phyloP scores from a whole-genome alignment of 2,888 invertebrate species.

The Alcis repandata region DNA sequence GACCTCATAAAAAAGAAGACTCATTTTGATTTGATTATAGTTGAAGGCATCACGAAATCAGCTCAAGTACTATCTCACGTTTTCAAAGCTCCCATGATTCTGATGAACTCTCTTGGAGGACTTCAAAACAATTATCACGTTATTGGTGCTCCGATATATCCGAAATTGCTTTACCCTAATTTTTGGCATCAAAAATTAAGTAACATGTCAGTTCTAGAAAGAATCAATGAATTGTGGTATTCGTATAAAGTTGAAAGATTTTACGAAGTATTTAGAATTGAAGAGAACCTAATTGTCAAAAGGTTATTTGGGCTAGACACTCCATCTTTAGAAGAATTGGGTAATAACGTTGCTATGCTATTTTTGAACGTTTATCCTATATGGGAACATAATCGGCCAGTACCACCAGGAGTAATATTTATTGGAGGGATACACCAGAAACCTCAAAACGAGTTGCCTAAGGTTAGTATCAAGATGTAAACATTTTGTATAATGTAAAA shows the following conservation, averaged over 20 bases:
- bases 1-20: constrained; percentile 47
- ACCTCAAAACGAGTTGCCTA: constrained; percentile 64
- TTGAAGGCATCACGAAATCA: constrained; percentile 49
- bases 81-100: constrained; percentile 57
- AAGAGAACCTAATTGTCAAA: constrained; percentile 41
- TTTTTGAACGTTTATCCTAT: constrained; percentile 72
- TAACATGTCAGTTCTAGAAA: constrained; percentile 44
- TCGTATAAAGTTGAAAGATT: neutral
- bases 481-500: no score
- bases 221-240: constrained; percentile 36
- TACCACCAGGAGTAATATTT: constrained; percentile 69
- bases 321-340: constrained; percentile 51
- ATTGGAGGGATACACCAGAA: constrained; percentile 73
- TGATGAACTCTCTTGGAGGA: constrained; percentile 56
- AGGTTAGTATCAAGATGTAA: constrained; percentile 42
- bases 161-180: constrained; percentile 45
- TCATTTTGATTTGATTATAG: constrained; percentile 56
- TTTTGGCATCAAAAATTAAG: constrained; percentile 17
- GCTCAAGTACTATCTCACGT: constrained; percentile 50
- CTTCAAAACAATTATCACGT: constrained; percentile 37
- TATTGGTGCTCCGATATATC: constrained; percentile 50
- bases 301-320: constrained; percentile 52
- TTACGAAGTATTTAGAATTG: neutral
- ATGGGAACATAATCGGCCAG: constrained; percentile 64
- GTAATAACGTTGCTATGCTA: constrained; percentile 64